Evolutionary conservation across 2,797 vertebrate genomes (phyloP).

Genomic region (Emydoidea blandingii): DNA sequence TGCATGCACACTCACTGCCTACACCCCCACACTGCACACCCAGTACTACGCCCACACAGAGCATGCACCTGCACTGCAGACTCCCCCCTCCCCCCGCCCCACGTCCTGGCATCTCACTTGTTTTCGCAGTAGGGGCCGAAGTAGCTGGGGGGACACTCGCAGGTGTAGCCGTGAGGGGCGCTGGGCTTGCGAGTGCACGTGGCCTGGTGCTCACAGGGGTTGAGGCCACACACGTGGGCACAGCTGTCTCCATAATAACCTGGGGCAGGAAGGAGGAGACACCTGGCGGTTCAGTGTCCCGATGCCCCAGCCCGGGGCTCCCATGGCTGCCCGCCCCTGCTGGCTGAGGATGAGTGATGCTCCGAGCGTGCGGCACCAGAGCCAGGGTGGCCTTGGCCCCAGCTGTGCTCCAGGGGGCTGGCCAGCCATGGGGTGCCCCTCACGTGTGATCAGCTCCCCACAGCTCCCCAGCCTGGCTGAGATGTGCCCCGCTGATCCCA

Average conservation of each 20-base stretch:
- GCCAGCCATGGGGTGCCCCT: too few species aligned
- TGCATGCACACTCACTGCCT: neutral
- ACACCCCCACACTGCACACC: too few species aligned
- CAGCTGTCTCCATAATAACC: slow-evolving; percentile 93
- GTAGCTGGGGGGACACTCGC: slow-evolving; percentile 90
- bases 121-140: slow-evolving; percentile 95
- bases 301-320: accelerated
- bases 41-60: too few species aligned
- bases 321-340: too few species aligned
- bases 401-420: too few species aligned
- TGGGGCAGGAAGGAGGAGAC: slow-evolving; percentile 50
- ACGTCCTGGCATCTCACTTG: slow-evolving; percentile 78
- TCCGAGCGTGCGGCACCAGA: neutral
- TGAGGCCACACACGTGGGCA: slow-evolving; percentile 89
- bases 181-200: slow-evolving; percentile 85
- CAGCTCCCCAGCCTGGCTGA: neutral
- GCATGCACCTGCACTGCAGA: too few species aligned
- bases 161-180: slow-evolving; percentile 86
- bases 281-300: neutral
- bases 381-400: too few species aligned
- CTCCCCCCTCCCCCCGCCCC: too few species aligned
- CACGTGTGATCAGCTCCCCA: neutral
- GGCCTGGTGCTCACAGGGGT: slow-evolving; percentile 92
- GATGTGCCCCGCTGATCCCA: neutral
- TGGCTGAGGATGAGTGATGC: neutral